phyloP scores from a whole-genome alignment of 2,888 invertebrate species.

The Eupithecia exiguata region DNA sequence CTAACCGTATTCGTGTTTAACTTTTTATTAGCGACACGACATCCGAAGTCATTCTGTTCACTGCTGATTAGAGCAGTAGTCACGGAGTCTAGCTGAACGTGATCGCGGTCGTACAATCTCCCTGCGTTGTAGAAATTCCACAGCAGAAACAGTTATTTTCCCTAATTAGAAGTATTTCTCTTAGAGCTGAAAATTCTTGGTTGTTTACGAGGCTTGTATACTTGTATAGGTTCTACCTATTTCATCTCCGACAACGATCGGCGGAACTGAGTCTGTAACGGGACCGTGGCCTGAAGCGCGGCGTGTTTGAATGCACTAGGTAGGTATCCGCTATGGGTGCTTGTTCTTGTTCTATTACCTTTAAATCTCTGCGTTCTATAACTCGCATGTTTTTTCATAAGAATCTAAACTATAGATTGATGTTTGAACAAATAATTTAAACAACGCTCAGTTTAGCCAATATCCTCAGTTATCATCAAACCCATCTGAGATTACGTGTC shows the following conservation, averaged over 20 bases:
- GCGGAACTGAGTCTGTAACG: conserved; percentile 55
- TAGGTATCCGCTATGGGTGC: conserved; percentile 32
- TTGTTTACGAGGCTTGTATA: conserved; percentile 33
- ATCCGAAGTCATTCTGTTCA: conserved; percentile 23
- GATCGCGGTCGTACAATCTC: conserved; percentile 60
- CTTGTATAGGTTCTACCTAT: conserved; percentile 32
- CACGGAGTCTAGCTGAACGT: conserved; percentile 57
- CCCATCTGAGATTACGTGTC: conserved; percentile 41
- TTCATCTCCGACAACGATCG: conserved; percentile 43
- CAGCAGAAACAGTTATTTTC: conserved; percentile 50
- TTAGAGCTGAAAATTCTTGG: conserved; percentile 35
- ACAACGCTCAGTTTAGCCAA: background rate
- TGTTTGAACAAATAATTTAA: conserved; percentile 9
- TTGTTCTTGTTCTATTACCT: conserved; percentile 30
- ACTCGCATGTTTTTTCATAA: background rate
- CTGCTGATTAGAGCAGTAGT: conserved; percentile 46
- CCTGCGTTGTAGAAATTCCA: conserved; percentile 48
- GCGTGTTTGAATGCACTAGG: conserved; percentile 46
- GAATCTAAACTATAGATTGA: background rate
- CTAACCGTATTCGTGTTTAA: conserved; percentile 24
- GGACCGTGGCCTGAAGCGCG: conserved; percentile 50
- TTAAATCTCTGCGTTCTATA: conserved; percentile 1
- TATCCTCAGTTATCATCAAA: conserved; percentile 29
- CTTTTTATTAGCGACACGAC: conserved; percentile 26
- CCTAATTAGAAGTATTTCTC: conserved; percentile 45